phyloP scores from a whole-genome alignment of 1,140 invertebrate genomes.

The Ctenoplectra terminalis region DNA sequence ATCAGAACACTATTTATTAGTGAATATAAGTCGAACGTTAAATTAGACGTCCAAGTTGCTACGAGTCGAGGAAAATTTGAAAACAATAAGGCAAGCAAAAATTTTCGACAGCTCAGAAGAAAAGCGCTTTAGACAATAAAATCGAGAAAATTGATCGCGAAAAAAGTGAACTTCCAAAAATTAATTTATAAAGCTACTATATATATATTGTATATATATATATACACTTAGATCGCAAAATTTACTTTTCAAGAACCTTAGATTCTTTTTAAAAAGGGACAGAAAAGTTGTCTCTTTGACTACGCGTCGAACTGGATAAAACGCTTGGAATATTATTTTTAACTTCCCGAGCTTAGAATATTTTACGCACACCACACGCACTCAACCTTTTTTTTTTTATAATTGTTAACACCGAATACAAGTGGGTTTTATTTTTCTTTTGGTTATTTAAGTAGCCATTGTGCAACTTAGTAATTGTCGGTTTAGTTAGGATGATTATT shows the following conservation, averaged over 20 bases:
- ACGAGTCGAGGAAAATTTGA: slow-evolving; percentile 20
- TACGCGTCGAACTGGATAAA: slow-evolving; percentile 74
- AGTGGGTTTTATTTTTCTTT: background rate
- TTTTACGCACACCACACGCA: slow-evolving; percentile 9
- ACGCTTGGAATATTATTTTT: slow-evolving; percentile 51
- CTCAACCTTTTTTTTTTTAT: background rate
- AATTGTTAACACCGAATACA: slow-evolving; percentile 40
- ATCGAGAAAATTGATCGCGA: background rate
- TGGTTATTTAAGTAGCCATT: background rate
- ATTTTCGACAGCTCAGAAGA: background rate
- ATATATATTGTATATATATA: background rate
- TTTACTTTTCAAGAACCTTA: too few species aligned
- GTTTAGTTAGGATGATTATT: background rate
- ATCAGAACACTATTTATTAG: slow-evolving; percentile 31
- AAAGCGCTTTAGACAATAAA: background rate
- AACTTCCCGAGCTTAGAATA: slow-evolving; percentile 14
- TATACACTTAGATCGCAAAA: background rate
- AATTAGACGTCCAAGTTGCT: slow-evolving; percentile 7
- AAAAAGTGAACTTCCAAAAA: slow-evolving; percentile 19
- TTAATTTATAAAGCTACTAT: slow-evolving; percentile 1
- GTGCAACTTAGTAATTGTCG: slow-evolving; percentile 10
- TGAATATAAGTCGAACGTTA: slow-evolving; percentile 3
- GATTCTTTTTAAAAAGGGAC: too few species aligned
- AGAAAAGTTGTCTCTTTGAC: slow-evolving; percentile 6
- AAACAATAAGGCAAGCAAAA: background rate